Evolutionary conservation across 2,888 invertebrate genomes (phyloP).

Genomic region (Drosophila melanosoma): DNA sequence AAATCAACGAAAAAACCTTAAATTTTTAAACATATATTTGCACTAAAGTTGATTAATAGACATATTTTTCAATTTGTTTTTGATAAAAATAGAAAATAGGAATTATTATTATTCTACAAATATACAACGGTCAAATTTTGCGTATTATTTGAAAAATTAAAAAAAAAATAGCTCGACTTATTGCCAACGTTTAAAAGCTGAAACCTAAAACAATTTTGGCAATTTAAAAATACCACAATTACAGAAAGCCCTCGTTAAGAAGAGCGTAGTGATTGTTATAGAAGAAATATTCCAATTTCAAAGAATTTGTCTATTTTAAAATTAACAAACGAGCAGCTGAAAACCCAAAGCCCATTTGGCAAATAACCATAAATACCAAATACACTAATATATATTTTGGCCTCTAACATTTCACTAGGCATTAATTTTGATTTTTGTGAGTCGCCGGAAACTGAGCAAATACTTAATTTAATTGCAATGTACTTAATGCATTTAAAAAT

Average conservation of each 20-base stretch:
- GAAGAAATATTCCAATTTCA: not conserved
- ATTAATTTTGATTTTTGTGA: slow-evolving; percentile 20
- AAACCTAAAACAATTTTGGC: slow-evolving; percentile 55
- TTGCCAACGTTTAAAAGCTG: slow-evolving; percentile 28
- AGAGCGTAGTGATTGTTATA: not conserved
- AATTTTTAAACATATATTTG: not conserved
- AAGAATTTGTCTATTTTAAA: not conserved
- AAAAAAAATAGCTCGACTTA: slow-evolving; percentile 25
- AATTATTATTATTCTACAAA: not conserved
- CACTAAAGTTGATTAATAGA: not conserved
- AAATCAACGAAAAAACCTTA: slow-evolving; percentile 66
- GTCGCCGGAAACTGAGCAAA: slow-evolving; percentile 9
- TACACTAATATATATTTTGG: slow-evolving; percentile 23
- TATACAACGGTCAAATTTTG: not conserved
- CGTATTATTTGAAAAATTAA: not conserved
- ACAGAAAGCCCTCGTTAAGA: not conserved
- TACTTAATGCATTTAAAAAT: slow-evolving; percentile 17
- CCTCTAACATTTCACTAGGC: not conserved
- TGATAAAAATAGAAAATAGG: not conserved
- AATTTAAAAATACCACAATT: slow-evolving; percentile 20
- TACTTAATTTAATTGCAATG: slow-evolving; percentile 16
- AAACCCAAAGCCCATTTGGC: slow-evolving; percentile 55
- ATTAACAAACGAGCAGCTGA: slow-evolving; percentile 11
- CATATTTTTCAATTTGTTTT: not conserved
- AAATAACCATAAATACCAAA: slow-evolving; percentile 25